Evolutionary conservation across 2,888 invertebrate genomes (phyloP), one percentile per base, ranked within the genome.

Genomic region (Lepidocyrtoides sp.): DNA sequence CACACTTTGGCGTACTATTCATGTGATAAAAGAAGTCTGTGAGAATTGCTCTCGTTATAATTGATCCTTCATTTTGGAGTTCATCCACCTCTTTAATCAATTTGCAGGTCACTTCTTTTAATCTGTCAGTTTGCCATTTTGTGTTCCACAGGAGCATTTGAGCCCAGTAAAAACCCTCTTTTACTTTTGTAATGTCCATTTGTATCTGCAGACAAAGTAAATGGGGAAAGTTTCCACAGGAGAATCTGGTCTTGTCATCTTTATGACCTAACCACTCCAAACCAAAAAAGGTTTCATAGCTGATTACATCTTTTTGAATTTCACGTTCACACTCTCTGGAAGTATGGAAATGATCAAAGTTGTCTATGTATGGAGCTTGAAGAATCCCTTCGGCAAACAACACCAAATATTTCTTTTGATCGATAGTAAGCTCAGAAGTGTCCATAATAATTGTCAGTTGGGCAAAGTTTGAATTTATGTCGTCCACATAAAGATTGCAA

Each of bases 1-100:
- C 96, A 94, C 96, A 96, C 94, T 96, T 96, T 85, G 96, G 96
- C 95, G 98, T 98, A 95, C 97, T 97, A 94, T 97, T 97, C 95
- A 96, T 95, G 23, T 95, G 95, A 94, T 96, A 97, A 75, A 96
- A 94, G 89, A 97, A 95, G 72, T 96, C 96, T 91, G 96, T 96
- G 95, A 97, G 95, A 7, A 97, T 95, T 94, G 96, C 96, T 5
- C 95, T 95, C 12, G 96, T 96, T 94, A 98, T 96, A 92, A 96
- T 96, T 94, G 96, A 95, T 1, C 98, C 98, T 91, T 96, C 96
- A 44, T 97, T 95, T 95, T 97, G 97, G 79, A 96, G 96, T 95
- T 97, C 97, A 0, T 98, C 96, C 0, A 98, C 97, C 92, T 98
- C 97, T 94, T 98, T 98, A 79, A 97, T 96, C 95, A 98, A 96